Base-by-base conservation (phyloP, 2,797 vertebrate species). In the Parambassis ranga region DNA sequence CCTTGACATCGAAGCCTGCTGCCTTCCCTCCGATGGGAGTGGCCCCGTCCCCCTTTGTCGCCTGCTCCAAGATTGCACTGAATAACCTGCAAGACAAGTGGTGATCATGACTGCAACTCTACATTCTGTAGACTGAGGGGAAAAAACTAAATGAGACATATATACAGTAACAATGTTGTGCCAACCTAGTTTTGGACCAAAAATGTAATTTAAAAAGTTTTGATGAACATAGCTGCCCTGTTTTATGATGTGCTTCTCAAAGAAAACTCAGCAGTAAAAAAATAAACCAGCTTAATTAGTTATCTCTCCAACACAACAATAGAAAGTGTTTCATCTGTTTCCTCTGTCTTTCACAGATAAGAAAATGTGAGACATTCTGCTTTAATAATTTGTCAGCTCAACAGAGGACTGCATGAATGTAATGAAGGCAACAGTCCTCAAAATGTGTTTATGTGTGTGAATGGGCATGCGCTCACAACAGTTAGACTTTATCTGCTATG, bases 21-120 rank as follows among this genome's bases (percentile, higher is more conserved):
- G 96, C 96, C 89, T 99, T 99, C 39, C 97, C 96, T 85, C 97
- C 97, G 22, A 98, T 95, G 52, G 96, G 94, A 48, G 95, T 97
- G 43, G 89, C 94, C 38, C 97, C 96, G 0, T 98, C 97, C 53
- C 91, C 96, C 92, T 99, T 99, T 77, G 98, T 98, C 75, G 96
- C 97, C 95, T 98, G 98, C 90, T 99, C 98, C 93, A 99, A 92
- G 92, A 99, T 98, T 64, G 96, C 97, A 88, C 97, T 99, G 91
- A 99, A 99, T 92, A 99, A 94, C 91, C 98, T 99, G 85, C 22
- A 75, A 59, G 37, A 65, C 36, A 74, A 60, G n/a, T 5, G 74
- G n/a, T n/a, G n/a, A n/a, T n/a, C n/a, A n/a, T n/a, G n/a, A n/a
- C n/a, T n/a, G n/a, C n/a, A n/a, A n/a, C n/a, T n/a, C n/a, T n/a